A percentile compares a stretch with the other conserved stretches of the same genome.
These are phyloP conservation scores for Esox niger DNA, from an alignment of 2,113 vertebrate genomes.

Conservation along the genomic window DNA sequence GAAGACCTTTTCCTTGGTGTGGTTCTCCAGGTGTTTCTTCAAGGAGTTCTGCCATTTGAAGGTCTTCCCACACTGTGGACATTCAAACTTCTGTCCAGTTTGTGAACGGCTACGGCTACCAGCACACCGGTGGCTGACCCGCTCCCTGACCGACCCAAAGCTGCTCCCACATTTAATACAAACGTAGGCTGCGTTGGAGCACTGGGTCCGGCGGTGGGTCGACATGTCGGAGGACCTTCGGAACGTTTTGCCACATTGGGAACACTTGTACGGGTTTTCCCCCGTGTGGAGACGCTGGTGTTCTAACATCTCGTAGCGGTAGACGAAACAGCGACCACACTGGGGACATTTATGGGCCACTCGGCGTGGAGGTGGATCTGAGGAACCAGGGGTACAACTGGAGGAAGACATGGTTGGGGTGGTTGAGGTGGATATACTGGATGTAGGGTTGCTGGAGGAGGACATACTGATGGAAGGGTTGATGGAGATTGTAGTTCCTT, in stretches of 20 bases:
- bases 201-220: slow-evolving; percentile 63
- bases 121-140: slow-evolving; percentile 63
- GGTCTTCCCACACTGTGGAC: slow-evolving; percentile 65
- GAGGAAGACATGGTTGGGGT: slow-evolving; percentile 35
- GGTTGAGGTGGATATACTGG: neutral
- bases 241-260: slow-evolving; percentile 69
- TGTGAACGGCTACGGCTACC: no score
- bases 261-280: slow-evolving; percentile 69
- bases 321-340: slow-evolving; percentile 68
- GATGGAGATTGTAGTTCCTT: no score
- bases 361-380: slow-evolving; percentile 47
- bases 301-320: slow-evolving; percentile 67
- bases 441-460: neutral
- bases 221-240: slow-evolving; percentile 64
- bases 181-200: slow-evolving; percentile 62
- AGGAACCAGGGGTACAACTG: slow-evolving; percentile 34
- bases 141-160: slow-evolving; percentile 63
- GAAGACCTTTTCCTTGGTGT: neutral
- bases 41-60: slow-evolving; percentile 17
- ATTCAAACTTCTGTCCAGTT: slow-evolving; percentile 55
- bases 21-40: neutral
- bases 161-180: slow-evolving; percentile 67
- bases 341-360: slow-evolving; percentile 66
- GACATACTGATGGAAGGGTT: no score
- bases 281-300: slow-evolving; percentile 70